Evolutionary conservation across 2,797 vertebrate species (phyloP), one percentile per base, ranked within the genome.

Genomic region (Esox masquinongy): DNA sequence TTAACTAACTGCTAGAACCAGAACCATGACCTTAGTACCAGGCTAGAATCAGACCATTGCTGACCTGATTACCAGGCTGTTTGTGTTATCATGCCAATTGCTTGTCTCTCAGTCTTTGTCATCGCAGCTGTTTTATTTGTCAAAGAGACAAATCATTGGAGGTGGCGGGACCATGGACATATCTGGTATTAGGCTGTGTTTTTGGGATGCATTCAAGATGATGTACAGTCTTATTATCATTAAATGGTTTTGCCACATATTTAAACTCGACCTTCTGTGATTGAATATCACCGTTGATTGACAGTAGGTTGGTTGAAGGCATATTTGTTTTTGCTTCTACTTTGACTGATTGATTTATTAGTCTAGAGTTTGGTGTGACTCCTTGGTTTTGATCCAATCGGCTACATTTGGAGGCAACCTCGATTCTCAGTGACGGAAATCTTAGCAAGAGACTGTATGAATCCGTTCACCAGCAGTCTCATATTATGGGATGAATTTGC

Each of bases 401-500:
- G 39, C 39, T 11, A 22, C 0, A 59, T 8, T n/a, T 4, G 53
- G 8, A 19, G 19, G 17, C 17, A 53, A 19, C 50, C 50, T 53
- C 7, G 50, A 53, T n/a, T 53, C 50, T 53, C 50, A n/a, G 4
- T 59, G 53, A 22, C n/a, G 1, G 5, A 43, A 43, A 59, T 12
- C 53, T 1, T 59, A 17, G 50, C 50, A n/a, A n/a, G 16, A 7
- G 50, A 17, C 50, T 51, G 5, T 51, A 6, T 51, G 49, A 51
- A 51, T 31, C 8, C 24, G 24, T 64, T n/a, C 72, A 66, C 0
- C 50, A 51, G 53, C 51, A n/a, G 53, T 56, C 19, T 36, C 75
- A 56, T 68, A 63, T 43, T 61, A n/a, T 66, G 24, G 53, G 59
- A 17, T 71, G 53, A 70, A 51, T 14, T 16, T 66, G 74, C 77